Percentiles rank a stretch among this genome's conserved stretches.
These are phyloP conservation scores for Pocillopora grandis DNA, from an alignment of 92 coral and sea anemone species.

Conservation along the genomic window DNA sequence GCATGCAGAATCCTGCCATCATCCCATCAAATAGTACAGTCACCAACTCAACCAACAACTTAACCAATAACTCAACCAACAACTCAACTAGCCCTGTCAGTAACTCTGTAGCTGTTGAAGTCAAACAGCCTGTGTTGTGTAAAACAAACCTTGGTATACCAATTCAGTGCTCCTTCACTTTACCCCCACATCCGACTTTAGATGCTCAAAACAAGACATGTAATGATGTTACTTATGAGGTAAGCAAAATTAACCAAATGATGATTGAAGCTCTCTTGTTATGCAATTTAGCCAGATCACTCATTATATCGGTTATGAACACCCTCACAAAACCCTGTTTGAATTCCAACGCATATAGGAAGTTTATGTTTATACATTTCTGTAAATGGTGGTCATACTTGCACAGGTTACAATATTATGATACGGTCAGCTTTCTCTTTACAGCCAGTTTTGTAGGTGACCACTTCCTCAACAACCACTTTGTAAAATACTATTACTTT, in stretches of 20 bases:
- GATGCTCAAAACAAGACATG: conserved; percentile 70
- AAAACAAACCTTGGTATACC: conserved; percentile 65
- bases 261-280: not conserved
- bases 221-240: conserved; percentile 87
- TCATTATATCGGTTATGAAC: no score
- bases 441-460: no score
- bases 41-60: conserved; percentile 31
- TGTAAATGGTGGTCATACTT: no score
- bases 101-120: conserved; percentile 24
- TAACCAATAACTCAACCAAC: conserved; percentile 33
- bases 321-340: no score
- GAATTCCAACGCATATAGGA: no score
- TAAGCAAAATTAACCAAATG: conserved; percentile 10
- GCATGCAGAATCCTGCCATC: conserved; percentile 53
- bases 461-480: no score
- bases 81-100: conserved; percentile 41
- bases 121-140: conserved; percentile 72
- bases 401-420: no score
- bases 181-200: conserved; percentile 76
- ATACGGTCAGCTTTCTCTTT: no score
- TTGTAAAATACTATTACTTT: no score
- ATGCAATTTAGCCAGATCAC: no score
- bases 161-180: conserved; percentile 57
- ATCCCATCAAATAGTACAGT: conserved; percentile 8
- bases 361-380: no score